A percentile compares a stretch with the other conserved stretches of the same genome.
phyloP scores from a whole-genome alignment of 2,797 vertebrate genomes.

The Falco novaeseelandiae region DNA sequence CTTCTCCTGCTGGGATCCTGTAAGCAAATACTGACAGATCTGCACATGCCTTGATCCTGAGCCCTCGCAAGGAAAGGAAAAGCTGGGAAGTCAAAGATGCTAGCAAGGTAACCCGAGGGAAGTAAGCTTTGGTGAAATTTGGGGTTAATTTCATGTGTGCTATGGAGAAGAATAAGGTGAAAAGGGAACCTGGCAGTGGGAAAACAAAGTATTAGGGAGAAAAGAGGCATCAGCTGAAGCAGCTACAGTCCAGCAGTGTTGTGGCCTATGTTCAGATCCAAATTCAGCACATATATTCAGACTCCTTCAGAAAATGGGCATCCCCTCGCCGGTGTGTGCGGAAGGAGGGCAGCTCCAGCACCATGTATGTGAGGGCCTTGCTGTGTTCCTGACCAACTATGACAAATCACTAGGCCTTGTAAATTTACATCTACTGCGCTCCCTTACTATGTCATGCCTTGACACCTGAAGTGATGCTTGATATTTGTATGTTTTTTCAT shows the following conservation, averaged over 20 bases:
- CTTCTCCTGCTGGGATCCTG: background rate
- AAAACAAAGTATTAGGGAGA: background rate
- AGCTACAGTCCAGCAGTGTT: background rate
- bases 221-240: background rate
- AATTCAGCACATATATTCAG: background rate
- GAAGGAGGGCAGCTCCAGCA: background rate
- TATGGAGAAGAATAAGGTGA: background rate
- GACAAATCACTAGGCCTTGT: background rate
- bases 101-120: accelerated
- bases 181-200: background rate
- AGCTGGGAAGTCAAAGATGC: background rate
- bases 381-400: accelerated
- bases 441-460: background rate
- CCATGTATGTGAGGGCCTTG: background rate
- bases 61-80: background rate
- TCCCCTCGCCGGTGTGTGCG: background rate
- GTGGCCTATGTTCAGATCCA: background rate
- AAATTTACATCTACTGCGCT: background rate
- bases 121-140: background rate
- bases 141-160: background rate
- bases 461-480: background rate
- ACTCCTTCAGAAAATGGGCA: background rate
- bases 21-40: background rate
- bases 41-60: background rate
- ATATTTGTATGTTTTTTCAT: background rate